Percentiles rank a stretch among this genome's conserved stretches.
Conservation (phyloP, 2,797 vertebrate species). For the Chaetodon trifasciatus region DNA sequence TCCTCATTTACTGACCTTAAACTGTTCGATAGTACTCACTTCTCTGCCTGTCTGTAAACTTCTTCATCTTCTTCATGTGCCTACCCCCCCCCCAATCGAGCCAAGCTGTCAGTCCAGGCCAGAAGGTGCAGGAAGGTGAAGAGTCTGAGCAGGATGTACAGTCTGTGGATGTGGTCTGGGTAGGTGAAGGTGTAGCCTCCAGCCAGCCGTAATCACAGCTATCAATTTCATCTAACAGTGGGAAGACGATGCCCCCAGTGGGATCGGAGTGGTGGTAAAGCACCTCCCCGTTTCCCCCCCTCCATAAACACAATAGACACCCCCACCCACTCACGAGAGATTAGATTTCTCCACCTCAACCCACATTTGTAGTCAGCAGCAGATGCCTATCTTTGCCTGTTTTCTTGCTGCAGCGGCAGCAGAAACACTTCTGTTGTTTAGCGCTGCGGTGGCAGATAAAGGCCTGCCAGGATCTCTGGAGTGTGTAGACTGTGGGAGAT, state of each 20-base stretch:
- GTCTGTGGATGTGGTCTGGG: background rate
- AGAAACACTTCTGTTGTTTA: constrained; percentile 70
- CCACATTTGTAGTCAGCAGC: constrained; percentile 61
- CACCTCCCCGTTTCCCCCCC: constrained; percentile 3
- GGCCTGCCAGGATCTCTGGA: constrained; percentile 28
- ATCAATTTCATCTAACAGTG: constrained; percentile 73
- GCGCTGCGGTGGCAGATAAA: constrained; percentile 67
- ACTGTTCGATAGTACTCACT: background rate
- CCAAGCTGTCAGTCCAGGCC: background rate
- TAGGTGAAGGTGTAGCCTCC: constrained; percentile 24
- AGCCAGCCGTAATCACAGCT: constrained; percentile 68
- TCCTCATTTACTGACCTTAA: background rate
- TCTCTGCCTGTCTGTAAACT: background rate
- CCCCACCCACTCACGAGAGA: constrained; percentile 30
- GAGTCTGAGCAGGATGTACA: background rate
- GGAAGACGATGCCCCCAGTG: constrained; percentile 76
- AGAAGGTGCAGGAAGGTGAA: background rate
- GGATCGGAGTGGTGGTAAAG: constrained; percentile 66
- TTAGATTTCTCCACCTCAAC: constrained; percentile 61
- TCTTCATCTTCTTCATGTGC: background rate
- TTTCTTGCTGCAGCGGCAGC: constrained; percentile 66
- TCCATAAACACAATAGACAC: constrained; percentile 49
- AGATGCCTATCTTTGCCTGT: constrained; percentile 80
- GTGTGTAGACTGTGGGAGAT: constrained; percentile 20
- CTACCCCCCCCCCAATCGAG: background rate